A percentile compares a stretch with the other conserved stretches of the same genome.
Evolutionary conservation across 37 sponge, comb jelly and placozoan genomes (phyloP).

Genomic region (Mnemiopsis leidyi): DNA sequence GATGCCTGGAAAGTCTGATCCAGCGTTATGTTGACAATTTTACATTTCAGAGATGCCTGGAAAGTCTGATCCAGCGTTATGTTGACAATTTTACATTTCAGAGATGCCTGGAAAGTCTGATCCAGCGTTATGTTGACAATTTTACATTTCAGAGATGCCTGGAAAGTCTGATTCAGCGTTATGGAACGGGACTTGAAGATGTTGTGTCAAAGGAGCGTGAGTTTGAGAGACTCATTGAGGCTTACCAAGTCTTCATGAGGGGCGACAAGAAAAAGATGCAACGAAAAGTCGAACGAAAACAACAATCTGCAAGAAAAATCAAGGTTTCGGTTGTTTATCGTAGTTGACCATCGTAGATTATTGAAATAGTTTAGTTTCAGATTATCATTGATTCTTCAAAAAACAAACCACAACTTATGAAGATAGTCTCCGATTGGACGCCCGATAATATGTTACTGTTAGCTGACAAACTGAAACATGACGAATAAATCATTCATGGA

Average conservation of each 20-base stretch:
- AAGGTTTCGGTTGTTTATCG: too few relatives aligned
- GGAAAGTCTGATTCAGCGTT: constrained; percentile 1
- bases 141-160: constrained; percentile 39
- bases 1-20: constrained; percentile 43
- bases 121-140: background rate
- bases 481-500: too few relatives aligned
- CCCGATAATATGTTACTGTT: too few relatives aligned
- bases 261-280: constrained; percentile 26
- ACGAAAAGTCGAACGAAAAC: background rate
- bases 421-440: too few relatives aligned
- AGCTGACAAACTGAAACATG: too few relatives aligned
- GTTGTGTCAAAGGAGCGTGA: constrained; percentile 42
- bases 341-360: too few relatives aligned
- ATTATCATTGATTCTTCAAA: too few relatives aligned
- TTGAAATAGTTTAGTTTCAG: too few relatives aligned
- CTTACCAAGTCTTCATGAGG: constrained; percentile 53
- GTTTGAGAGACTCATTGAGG: constrained; percentile 64
- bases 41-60: constrained; percentile 44
- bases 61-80: constrained; percentile 21
- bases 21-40: background rate
- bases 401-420: too few relatives aligned
- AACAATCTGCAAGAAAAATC: background rate
- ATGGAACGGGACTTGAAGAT: constrained; percentile 33
- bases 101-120: constrained; percentile 46
- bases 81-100: constrained; percentile 5